Conservation (phyloP, 2,113 vertebrate species). For the Saimiri boliviensis region DNA sequence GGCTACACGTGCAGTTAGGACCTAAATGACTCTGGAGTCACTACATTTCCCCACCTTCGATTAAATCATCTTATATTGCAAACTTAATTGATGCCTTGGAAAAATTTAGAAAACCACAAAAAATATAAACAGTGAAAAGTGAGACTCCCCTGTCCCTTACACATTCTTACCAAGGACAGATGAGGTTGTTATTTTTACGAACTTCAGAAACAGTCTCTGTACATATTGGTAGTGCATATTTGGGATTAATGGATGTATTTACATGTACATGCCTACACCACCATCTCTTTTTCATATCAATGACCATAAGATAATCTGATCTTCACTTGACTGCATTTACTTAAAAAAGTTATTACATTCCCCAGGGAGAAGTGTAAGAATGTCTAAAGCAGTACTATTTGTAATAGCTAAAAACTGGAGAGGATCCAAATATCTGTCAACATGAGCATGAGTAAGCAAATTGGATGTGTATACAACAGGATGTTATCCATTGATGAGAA, state of each 20-base stretch:
- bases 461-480: not conserved
- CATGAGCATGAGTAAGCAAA: not conserved
- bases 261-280: not conserved
- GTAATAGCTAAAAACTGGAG: not conserved
- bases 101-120: not conserved
- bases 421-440: not conserved
- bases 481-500: not conserved
- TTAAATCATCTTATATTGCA: not conserved
- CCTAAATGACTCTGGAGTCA: not conserved
- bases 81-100: not conserved
- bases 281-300: not conserved
- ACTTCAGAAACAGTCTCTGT: not conserved
- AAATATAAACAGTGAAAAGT: not conserved
- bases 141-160: not conserved
- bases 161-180: not conserved
- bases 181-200: fast-evolving
- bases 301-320: fast-evolving
- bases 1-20: not conserved
- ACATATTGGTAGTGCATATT: fast-evolving
- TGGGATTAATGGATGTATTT: fast-evolving
- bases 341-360: not conserved
- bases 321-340: not conserved
- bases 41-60: not conserved
- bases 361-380: not conserved
- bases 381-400: not conserved